Evolutionary conservation across 2,797 vertebrate genomes (phyloP), one percentile per base, ranked within the genome.

Genomic region (Manis javanica): DNA sequence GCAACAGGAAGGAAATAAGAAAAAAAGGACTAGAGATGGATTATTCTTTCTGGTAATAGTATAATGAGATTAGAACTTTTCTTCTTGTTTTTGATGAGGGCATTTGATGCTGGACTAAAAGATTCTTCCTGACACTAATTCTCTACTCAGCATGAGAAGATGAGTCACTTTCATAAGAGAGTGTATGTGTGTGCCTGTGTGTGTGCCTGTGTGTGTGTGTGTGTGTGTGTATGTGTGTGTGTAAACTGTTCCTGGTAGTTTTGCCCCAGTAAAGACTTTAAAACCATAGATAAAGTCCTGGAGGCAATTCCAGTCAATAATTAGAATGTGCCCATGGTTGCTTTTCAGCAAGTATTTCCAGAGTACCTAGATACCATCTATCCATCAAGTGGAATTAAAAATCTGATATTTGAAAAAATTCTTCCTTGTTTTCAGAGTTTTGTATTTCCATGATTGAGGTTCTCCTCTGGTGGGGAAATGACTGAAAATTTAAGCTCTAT

Each of bases 81-180:
- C 59, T 51, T 63, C 13, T 16, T 98, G 97, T 93, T 94, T 84
- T 90, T 97, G 97, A 97, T 97, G 72, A 98, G 86, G 81, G 97
- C 91, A 92, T 97, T 98, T 87, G 59, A 90, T 78, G 83, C 90
- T 88, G 89, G 72, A 86, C 90, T 95, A 97, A 87, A 96, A 93
- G 90, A 98, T 97, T 93, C 94, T 61, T 96, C 94, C 39, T 95
- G 96, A 91, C 2, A 86, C 31, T 72, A 81, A 90, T 96, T 98
- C 95, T 98, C 97, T 96, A 97, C 64, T 83, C 77, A 3, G 59
- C 29, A 46, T 55, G 92, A 96, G 97, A 87, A 93, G 90, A 90
- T 81, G 85, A 72, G 94, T 83, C 82, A 19, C 37, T 87, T 90
- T 96, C 69, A 34, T 79, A 53, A 83, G 24, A 2, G 64, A 55